Evolutionary conservation across 2,888 invertebrate species (phyloP).

Genomic region (Drepanosiphum platanoidis): DNA sequence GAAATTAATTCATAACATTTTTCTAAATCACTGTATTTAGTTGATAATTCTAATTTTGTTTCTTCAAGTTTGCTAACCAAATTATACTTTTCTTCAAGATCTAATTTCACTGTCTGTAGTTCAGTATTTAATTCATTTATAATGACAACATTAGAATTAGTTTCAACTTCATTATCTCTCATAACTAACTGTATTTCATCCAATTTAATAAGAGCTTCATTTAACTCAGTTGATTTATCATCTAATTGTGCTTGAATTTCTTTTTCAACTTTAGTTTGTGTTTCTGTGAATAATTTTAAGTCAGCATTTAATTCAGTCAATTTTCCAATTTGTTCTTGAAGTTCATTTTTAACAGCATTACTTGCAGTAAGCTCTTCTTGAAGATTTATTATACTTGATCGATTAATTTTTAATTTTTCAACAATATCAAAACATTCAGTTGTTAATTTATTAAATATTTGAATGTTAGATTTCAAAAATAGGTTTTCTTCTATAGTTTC

Average conservation of each 20-base stretch:
- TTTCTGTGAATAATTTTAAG: neutral
- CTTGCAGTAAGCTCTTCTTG: constrained; percentile 16
- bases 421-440: constrained; percentile 39
- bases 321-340: constrained; percentile 36
- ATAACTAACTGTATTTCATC: neutral
- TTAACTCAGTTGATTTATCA: constrained; percentile 5
- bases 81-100: constrained; percentile 25
- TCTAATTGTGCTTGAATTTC: neutral
- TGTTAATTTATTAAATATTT: constrained; percentile 35
- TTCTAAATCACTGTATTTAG: constrained; percentile 28
- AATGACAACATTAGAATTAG: neutral
- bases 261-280: constrained; percentile 11
- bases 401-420: constrained; percentile 45
- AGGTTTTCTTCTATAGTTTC: constrained; percentile 42
- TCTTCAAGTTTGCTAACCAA: neutral
- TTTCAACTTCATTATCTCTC: neutral
- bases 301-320: constrained; percentile 15
- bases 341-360: constrained; percentile 22
- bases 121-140: constrained; percentile 18
- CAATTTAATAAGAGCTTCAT: neutral
- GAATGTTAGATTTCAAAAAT: constrained; percentile 26
- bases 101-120: neutral
- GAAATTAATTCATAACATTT: neutral
- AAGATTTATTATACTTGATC: neutral
- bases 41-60: neutral